Evolutionary conservation across 1,140 invertebrate genomes (phyloP).

Genomic region (Plutomurus gul): DNA sequence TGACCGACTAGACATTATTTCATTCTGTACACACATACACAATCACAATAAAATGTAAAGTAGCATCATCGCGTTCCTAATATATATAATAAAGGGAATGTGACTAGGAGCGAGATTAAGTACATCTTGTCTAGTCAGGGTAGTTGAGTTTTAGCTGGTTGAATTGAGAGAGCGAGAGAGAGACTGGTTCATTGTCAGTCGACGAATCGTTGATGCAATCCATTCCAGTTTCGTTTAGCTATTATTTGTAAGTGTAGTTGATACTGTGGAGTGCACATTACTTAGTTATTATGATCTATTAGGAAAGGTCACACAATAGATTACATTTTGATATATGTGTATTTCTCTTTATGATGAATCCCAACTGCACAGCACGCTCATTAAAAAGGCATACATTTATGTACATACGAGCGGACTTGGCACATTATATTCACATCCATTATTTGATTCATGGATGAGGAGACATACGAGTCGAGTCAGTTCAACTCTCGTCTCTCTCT

Average conservation of each 20-base stretch:
- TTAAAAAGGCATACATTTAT: conserved; percentile 11
- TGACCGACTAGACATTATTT: neutral
- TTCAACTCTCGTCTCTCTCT: too few relatives aligned
- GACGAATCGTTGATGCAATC: neutral
- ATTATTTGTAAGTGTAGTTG: neutral
- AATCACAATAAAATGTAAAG: conserved; percentile 2
- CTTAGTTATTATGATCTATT: conserved; percentile 15
- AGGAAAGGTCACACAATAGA: conserved; percentile 7
- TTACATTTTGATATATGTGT: conserved; percentile 7
- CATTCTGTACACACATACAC: neutral
- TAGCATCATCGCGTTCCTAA: too few relatives aligned
- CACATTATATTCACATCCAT: neutral
- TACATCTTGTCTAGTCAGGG: too few relatives aligned
- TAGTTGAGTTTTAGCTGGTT: too few relatives aligned
- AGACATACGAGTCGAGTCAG: neutral
- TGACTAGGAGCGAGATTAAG: too few relatives aligned
- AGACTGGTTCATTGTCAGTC: too few relatives aligned
- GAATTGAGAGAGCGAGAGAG: too few relatives aligned
- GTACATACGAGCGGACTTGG: neutral
- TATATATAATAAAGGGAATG: too few relatives aligned
- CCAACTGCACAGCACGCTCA: conserved; percentile 8
- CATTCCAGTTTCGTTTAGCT: neutral
- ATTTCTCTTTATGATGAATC: conserved; percentile 7
- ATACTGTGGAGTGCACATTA: neutral
- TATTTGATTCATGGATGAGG: conserved; percentile 10